Evolutionary conservation across 2,113 vertebrate genomes (phyloP).

Genomic region (Cepphus grylle): DNA sequence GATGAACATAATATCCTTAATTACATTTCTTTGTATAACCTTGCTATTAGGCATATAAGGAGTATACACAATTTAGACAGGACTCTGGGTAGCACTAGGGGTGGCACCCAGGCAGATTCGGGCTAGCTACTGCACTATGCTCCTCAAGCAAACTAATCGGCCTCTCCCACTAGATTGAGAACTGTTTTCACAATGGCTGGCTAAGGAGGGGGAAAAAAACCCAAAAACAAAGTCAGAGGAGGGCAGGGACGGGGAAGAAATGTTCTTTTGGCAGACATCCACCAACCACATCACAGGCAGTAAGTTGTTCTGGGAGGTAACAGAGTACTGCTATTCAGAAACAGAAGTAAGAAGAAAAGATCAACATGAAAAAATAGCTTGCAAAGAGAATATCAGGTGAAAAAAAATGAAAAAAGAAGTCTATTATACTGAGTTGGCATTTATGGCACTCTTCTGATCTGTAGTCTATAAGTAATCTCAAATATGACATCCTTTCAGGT

Average conservation of each 20-base stretch:
- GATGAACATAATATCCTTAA: not conserved
- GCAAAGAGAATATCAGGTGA: not conserved
- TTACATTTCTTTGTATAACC: not conserved
- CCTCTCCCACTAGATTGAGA: not conserved
- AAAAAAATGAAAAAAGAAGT: not conserved
- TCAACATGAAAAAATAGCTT: not conserved
- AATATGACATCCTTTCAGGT: not conserved
- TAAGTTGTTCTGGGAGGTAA: not conserved
- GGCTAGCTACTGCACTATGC: not conserved
- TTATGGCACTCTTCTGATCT: not conserved
- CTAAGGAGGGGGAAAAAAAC: not conserved
- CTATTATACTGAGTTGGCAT: not conserved
- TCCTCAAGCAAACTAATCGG: not conserved
- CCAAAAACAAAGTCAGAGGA: not conserved
- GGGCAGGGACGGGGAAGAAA: not conserved
- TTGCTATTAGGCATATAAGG: not conserved
- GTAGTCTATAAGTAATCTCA: not conserved
- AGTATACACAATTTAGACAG: not conserved
- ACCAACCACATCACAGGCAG: not conserved
- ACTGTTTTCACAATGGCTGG: not conserved
- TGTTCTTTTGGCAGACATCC: not conserved
- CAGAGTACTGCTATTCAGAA: not conserved
- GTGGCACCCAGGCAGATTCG: not conserved
- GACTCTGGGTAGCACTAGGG: not conserved
- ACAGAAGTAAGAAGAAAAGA: not conserved